A percentile compares a stretch with the other conserved stretches of the same genome.
Evolutionary conservation across 2,888 invertebrate genomes (phyloP).

Genomic region (Lochmaea crataegi): DNA sequence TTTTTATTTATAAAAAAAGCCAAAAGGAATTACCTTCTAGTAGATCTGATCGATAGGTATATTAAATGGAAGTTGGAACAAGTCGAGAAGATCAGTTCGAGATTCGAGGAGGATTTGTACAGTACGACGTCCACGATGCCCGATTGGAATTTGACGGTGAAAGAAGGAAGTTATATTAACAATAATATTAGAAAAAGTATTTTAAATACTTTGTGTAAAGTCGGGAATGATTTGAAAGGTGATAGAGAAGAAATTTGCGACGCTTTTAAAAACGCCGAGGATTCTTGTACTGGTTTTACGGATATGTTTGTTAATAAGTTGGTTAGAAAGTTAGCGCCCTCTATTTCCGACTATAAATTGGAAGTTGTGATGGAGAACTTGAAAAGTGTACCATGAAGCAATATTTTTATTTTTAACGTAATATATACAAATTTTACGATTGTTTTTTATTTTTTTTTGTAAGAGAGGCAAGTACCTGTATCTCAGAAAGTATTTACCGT

Average conservation of each 20-base stretch:
- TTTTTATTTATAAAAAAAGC: slow-evolving; percentile 97
- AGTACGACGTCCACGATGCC: slow-evolving; percentile 14
- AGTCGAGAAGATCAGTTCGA: slow-evolving; percentile 92
- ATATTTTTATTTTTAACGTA: neutral
- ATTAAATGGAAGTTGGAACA: slow-evolving; percentile 95
- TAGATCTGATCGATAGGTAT: slow-evolving; percentile 98
- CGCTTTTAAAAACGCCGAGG: slow-evolving; percentile 27
- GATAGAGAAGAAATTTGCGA: slow-evolving; percentile 17
- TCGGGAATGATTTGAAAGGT: neutral
- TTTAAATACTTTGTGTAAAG: slow-evolving; percentile 7
- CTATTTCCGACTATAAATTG: slow-evolving; percentile 24
- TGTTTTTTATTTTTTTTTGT: too few relatives aligned
- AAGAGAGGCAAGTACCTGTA: too few relatives aligned
- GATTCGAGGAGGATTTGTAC: slow-evolving; percentile 67
- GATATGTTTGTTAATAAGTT: slow-evolving; percentile 29
- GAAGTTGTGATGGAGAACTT: slow-evolving; percentile 21
- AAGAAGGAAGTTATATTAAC: neutral
- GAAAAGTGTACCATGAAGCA: slow-evolving; percentile 4
- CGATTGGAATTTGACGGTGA: slow-evolving; percentile 36
- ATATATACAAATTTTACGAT: neutral
- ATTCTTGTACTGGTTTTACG: slow-evolving; percentile 30
- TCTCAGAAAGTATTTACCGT: too few relatives aligned
- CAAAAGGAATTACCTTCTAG: slow-evolving; percentile 97
- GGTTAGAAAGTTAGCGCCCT: slow-evolving; percentile 23
- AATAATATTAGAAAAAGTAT: neutral